A percentile compares a stretch with the other conserved stretches of the same genome.
Conservation (phyloP, 2,113 vertebrate genomes). For the Hippocampus guttulatus region DNA sequence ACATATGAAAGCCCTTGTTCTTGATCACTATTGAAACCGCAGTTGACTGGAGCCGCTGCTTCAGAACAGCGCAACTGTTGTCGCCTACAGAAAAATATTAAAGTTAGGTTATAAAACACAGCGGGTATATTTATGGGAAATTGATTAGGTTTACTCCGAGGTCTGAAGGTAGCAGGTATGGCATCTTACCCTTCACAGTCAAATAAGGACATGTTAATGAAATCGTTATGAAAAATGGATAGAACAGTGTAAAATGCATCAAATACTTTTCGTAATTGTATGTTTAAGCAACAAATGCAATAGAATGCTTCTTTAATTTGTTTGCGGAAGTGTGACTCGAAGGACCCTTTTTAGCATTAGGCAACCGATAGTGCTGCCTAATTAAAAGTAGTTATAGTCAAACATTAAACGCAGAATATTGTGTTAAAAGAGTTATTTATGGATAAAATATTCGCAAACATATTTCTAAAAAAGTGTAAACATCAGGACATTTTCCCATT, state of each 20-base stretch:
- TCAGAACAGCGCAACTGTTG: conserved; percentile 35
- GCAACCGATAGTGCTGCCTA: conserved; percentile 12
- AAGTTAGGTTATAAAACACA: background rate
- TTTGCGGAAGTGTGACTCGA: conserved; percentile 47
- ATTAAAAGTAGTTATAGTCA: background rate
- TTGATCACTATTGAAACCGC: conserved; percentile 53
- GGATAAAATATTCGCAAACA: background rate
- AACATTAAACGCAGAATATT: background rate
- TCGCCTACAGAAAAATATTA: conserved; percentile 11
- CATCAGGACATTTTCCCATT: background rate
- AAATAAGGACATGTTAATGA: conserved; percentile 33
- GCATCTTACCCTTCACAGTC: conserved; percentile 26
- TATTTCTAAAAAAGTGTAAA: too few species aligned
- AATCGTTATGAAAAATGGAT: conserved; percentile 12
- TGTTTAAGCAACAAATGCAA: background rate
- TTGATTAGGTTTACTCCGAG: background rate
- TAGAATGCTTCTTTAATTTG: conserved; percentile 3
- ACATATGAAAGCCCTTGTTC: conserved; percentile 76
- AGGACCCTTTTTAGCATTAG: conserved; percentile 19
- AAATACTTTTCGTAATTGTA: background rate
- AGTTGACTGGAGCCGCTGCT: conserved; percentile 46
- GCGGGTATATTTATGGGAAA: background rate
- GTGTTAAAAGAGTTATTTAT: background rate
- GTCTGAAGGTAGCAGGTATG: background rate
- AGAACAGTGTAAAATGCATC: conserved; percentile 39